These are phyloP conservation scores for Elysia chlorotica DNA, from an alignment of 1,140 invertebrate species.

Conservation along the genomic window DNA sequence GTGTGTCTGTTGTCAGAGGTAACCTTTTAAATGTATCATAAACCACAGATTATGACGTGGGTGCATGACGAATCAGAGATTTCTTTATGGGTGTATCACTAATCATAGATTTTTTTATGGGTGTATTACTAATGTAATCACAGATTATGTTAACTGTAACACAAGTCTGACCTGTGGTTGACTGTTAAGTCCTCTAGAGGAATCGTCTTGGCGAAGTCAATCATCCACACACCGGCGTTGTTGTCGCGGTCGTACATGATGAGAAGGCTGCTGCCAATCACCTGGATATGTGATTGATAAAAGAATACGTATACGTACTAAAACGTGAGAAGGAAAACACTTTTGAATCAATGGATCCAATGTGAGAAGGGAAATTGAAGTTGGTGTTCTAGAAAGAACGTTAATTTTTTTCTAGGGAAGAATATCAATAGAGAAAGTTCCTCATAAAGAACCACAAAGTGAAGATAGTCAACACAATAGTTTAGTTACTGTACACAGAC, in stretches of 20 bases:
- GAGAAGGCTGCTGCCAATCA: slow-evolving; percentile 94
- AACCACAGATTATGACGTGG: neutral
- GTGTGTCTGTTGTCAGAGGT: neutral
- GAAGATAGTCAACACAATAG: no score
- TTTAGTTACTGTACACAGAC: no score
- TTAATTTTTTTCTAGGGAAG: no score
- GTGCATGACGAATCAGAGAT: neutral
- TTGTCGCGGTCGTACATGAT: slow-evolving; percentile 85
- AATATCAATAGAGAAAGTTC: no score
- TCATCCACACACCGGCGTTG: slow-evolving; percentile 86
- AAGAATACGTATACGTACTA: no score
- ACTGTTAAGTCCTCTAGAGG: slow-evolving; percentile 69
- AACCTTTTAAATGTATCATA: neutral
- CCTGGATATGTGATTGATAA: no score
- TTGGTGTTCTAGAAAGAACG: no score
- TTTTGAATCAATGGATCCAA: no score
- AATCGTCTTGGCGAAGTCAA: slow-evolving; percentile 97
- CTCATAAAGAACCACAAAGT: no score
- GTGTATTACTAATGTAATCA: neutral
- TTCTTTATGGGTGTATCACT: neutral
- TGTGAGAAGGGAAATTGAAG: no score
- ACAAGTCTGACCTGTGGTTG: slow-evolving; percentile 68
- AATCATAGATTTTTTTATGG: neutral
- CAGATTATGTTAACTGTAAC: neutral
- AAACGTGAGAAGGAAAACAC: no score